Evolutionary conservation across 2,888 invertebrate species (phyloP).

Genomic region (Idaea biselata): DNA sequence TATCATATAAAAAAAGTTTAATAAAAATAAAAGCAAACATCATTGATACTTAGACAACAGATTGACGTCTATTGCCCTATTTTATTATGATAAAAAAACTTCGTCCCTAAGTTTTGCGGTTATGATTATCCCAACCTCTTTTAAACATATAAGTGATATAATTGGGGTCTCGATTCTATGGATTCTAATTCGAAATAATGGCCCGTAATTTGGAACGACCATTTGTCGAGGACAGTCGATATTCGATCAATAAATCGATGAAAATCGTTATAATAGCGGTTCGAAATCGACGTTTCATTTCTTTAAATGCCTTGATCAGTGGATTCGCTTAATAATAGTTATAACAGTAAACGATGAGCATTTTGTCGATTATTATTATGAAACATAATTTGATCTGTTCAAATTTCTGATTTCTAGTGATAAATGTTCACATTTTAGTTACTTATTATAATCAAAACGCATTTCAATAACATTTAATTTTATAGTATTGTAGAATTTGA

Average conservation of each 20-base stretch:
- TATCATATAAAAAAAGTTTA: constrained; percentile 29
- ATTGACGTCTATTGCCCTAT: constrained; percentile 32
- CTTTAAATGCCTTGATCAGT: constrained; percentile 78
- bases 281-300: constrained; percentile 76
- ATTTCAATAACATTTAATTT: background rate
- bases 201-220: constrained; percentile 75
- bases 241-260: constrained; percentile 80
- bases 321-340: constrained; percentile 75
- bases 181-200: constrained; percentile 79
- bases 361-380: constrained; percentile 39
- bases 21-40: constrained; percentile 35
- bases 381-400: constrained; percentile 28
- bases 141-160: constrained; percentile 81
- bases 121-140: constrained; percentile 76
- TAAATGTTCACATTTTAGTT: constrained; percentile 9
- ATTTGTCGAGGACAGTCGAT: constrained; percentile 79
- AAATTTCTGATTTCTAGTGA: constrained; percentile 29
- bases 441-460: background rate
- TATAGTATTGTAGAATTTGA: background rate
- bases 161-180: constrained; percentile 78
- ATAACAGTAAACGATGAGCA: constrained; percentile 71
- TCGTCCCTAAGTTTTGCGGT: constrained; percentile 56
- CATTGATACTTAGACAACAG: constrained; percentile 17
- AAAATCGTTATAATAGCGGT: constrained; percentile 76
- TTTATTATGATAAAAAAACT: constrained; percentile 35